These are phyloP conservation scores for Mycteria americana DNA, from an alignment of 2,797 vertebrate species.

Conservation along the genomic window DNA sequence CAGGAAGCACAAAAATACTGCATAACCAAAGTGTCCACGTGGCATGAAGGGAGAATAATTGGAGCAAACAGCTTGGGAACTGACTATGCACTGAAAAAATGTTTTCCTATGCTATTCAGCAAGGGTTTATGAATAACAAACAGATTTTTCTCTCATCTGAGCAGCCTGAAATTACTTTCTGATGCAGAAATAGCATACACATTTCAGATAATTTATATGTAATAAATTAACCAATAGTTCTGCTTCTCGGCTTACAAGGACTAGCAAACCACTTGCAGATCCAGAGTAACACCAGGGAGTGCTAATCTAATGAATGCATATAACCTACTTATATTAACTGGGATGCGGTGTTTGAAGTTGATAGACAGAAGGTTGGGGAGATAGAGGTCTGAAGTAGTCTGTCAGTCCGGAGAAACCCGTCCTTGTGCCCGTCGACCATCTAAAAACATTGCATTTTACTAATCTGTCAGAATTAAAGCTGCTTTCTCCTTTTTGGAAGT, in stretches of 20 bases:
- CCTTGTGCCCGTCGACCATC: neutral
- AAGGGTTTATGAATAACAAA: slow-evolving; percentile 24
- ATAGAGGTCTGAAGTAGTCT: neutral
- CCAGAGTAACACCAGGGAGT: neutral
- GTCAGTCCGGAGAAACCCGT: neutral
- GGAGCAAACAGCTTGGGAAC: slow-evolving; percentile 15
- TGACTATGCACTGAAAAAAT: neutral
- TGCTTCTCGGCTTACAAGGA: neutral
- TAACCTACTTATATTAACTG: neutral
- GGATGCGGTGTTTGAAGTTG: neutral
- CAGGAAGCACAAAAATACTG: neutral
- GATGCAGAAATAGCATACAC: neutral
- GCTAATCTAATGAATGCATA: neutral
- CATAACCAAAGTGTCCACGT: neutral
- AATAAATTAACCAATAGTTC: neutral
- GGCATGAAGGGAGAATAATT: neutral
- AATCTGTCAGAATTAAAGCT: neutral
- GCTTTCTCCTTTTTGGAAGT: neutral
- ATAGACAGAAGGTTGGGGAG: neutral
- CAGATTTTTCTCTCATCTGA: slow-evolving; percentile 18
- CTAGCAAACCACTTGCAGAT: neutral
- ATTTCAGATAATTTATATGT: neutral
- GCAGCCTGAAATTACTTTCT: neutral
- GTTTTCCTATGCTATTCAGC: neutral
- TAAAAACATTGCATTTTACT: neutral